Conservation (phyloP, 1,140 invertebrate genomes). For the Bombus vancouverensis region DNA sequence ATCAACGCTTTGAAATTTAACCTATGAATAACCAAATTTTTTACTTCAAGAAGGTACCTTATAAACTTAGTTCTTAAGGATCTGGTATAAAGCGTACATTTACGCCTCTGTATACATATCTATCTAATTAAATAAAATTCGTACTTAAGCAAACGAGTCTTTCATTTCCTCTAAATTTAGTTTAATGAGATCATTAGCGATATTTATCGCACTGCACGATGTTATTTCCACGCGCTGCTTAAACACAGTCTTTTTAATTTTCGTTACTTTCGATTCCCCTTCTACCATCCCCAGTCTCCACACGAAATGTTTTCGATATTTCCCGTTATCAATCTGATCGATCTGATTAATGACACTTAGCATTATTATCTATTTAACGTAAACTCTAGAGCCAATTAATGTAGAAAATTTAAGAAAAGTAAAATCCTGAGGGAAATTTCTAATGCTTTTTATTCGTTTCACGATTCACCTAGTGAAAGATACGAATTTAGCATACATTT, state of each 20-base stretch:
- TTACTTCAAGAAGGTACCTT: conserved; percentile 80
- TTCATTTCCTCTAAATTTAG: not conserved
- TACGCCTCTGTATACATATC: conserved; percentile 29
- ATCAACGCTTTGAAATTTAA: conserved; percentile 25
- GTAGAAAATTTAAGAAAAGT: not conserved
- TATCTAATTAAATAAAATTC: conserved; percentile 30
- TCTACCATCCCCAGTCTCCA: not conserved
- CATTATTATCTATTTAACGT: not conserved
- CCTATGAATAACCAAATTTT: conserved; percentile 69
- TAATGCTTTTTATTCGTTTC: not conserved
- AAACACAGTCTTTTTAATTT: not conserved
- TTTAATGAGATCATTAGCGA: not conserved
- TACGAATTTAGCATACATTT: not conserved
- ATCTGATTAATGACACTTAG: not conserved
- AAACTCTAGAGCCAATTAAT: not conserved
- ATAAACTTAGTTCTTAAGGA: conserved; percentile 62
- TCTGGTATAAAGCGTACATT: conserved; percentile 14
- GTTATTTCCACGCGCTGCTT: not conserved
- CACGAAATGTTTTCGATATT: not conserved
- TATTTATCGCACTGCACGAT: not conserved
- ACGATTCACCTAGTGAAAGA: not conserved
- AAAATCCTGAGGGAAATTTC: conserved; percentile 10
- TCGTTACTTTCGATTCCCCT: not conserved
- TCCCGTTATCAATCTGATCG: not conserved
- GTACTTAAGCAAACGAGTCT: not conserved